A percentile compares a stretch with the other conserved stretches of the same genome.
Evolutionary conservation across 2,888 invertebrate genomes (phyloP).

Genomic region (Alviniconcha strummeri): DNA sequence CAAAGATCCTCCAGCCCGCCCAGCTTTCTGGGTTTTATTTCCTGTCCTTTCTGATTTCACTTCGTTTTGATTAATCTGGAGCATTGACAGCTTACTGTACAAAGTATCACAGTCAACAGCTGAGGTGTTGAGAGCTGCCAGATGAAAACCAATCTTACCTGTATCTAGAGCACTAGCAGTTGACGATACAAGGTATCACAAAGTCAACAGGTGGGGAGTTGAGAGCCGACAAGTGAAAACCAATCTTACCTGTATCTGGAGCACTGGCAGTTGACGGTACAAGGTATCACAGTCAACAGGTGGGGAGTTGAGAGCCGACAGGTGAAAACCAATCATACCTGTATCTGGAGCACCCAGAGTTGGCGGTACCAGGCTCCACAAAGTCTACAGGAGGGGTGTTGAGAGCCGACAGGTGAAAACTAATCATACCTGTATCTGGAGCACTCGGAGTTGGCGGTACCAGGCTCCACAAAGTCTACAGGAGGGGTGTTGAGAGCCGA

Average conservation of each 20-base stretch:
- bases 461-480: slow-evolving; percentile 58
- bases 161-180: no score
- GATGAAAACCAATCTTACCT: no score
- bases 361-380: slow-evolving; percentile 47
- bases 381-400: slow-evolving; percentile 70
- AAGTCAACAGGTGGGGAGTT: not conserved
- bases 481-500: slow-evolving; percentile 71
- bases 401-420: slow-evolving; percentile 72
- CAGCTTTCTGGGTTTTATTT: no score
- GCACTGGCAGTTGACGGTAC: slow-evolving; percentile 49
- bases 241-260: slow-evolving; percentile 51
- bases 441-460: slow-evolving; percentile 49
- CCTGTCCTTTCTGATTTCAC: no score
- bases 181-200: not conserved
- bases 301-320: slow-evolving; percentile 72
- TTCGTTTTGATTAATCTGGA: no score
- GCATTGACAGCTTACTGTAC: no score
- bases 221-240: not conserved
- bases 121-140: no score
- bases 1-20: no score
- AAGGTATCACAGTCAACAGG: slow-evolving; percentile 58
- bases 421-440: slow-evolving; percentile 62
- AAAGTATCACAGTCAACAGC: no score
- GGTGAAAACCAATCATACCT: slow-evolving; percentile 72
- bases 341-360: slow-evolving; percentile 53